phyloP scores from a whole-genome alignment of 2,888 invertebrate species.

The Athetis lepigone region DNA sequence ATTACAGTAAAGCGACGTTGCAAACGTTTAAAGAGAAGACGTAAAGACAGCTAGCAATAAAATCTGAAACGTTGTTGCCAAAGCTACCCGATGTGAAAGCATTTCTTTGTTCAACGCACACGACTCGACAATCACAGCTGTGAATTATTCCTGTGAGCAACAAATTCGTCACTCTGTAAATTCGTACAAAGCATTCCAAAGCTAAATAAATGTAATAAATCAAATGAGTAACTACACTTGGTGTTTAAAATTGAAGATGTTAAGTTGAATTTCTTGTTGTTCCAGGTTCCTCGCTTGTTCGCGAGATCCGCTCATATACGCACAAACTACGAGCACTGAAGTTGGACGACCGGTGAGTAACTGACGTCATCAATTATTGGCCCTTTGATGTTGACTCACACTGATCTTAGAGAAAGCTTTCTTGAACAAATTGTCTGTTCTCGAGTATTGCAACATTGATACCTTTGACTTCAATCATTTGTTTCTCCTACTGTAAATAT shows the following conservation, averaged over 20 bases:
- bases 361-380: conserved; percentile 59
- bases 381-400: conserved; percentile 56
- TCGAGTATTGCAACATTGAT: conserved; percentile 43
- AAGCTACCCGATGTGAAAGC: conserved; percentile 48
- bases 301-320: conserved; percentile 73
- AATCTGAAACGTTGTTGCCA: conserved; percentile 38
- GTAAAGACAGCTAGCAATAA: conserved; percentile 46
- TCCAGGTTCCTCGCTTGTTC: conserved; percentile 82
- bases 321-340: conserved; percentile 79
- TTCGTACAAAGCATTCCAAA: conserved; percentile 57
- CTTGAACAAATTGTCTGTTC: conserved; percentile 42
- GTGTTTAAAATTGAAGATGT: conserved; percentile 46
- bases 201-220: conserved; percentile 66
- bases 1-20: conserved; percentile 35
- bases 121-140: conserved; percentile 42
- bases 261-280: conserved; percentile 64
- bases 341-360: conserved; percentile 80
- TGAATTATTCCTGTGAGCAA: conserved; percentile 41
- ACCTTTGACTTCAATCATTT: conserved; percentile 48
- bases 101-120: conserved; percentile 57
- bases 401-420: conserved; percentile 56
- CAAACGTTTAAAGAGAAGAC: conserved; percentile 16
- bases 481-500: conserved; percentile 51
- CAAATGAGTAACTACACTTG: conserved; percentile 55
- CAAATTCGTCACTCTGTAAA: conserved; percentile 57